phyloP scores from a whole-genome alignment of 2,797 vertebrate species.

The Euphonia xanthogaster region DNA sequence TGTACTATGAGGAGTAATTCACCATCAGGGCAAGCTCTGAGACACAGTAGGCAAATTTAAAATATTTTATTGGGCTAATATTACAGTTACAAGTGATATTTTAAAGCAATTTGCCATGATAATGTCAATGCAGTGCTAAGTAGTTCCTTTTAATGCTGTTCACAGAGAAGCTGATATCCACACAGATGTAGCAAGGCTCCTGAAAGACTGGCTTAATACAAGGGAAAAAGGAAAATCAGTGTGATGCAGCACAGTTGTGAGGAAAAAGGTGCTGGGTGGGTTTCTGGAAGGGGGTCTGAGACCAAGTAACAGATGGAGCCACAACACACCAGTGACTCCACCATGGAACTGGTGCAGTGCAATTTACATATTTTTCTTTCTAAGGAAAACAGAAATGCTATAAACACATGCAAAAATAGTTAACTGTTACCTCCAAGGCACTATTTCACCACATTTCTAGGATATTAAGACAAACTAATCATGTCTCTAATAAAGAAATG shows the following conservation, averaged over 20 bases:
- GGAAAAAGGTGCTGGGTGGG: neutral
- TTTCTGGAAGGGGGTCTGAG: neutral
- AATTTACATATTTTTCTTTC: neutral
- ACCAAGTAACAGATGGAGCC: neutral
- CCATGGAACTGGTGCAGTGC: neutral
- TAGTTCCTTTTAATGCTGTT: neutral
- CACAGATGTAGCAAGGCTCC: neutral
- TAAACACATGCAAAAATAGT: neutral
- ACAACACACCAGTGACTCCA: neutral
- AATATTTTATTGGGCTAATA: conserved; percentile 46
- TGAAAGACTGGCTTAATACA: neutral
- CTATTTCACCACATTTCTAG: neutral
- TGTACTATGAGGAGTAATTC: conserved; percentile 39
- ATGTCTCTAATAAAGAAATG: neutral
- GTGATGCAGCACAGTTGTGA: neutral
- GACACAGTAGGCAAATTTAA: conserved; percentile 36
- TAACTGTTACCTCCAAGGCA: neutral
- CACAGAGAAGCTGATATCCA: neutral
- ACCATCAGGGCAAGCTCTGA: conserved; percentile 31
- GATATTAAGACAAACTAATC: neutral
- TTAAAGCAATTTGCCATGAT: conserved; percentile 11
- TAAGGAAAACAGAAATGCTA: neutral
- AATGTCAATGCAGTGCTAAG: conserved; percentile 11
- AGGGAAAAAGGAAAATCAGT: neutral
- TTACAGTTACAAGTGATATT: conserved; percentile 36